Conservation (phyloP, 1,140 invertebrate genomes). For the Asbolus verrucosus region DNA sequence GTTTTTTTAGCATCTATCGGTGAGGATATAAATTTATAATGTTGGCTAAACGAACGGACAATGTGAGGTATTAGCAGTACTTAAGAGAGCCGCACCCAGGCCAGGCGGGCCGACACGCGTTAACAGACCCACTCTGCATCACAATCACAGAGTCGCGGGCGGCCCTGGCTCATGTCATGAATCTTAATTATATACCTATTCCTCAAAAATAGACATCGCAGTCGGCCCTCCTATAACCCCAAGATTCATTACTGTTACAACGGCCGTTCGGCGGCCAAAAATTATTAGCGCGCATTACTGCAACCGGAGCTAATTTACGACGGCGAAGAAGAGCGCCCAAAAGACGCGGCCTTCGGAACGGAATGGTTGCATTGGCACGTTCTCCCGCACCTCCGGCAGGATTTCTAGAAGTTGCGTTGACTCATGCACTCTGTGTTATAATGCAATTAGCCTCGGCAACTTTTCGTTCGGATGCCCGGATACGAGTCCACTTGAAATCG, state of each 20-base stretch:
- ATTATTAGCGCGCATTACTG: constrained; percentile 17
- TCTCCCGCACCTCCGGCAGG: constrained; percentile 36
- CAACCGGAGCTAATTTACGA: too few relatives aligned
- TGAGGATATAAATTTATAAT: constrained; percentile 52
- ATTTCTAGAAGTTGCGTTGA: constrained; percentile 29
- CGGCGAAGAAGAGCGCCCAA: too few relatives aligned
- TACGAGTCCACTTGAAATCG: too few relatives aligned
- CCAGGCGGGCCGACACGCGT: constrained; percentile 58
- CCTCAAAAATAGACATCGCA: constrained; percentile 44
- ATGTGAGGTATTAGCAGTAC: constrained; percentile 57
- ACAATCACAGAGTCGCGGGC: constrained; percentile 55
- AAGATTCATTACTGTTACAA: constrained; percentile 36
- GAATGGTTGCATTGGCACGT: constrained; percentile 34
- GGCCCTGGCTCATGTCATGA: constrained; percentile 49
- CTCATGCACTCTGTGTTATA: too few relatives aligned
- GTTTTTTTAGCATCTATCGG: background rate
- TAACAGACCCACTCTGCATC: constrained; percentile 56
- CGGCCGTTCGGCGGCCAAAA: constrained; percentile 24
- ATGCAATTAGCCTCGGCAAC: too few relatives aligned
- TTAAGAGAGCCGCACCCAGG: constrained; percentile 56
- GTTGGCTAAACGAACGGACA: constrained; percentile 51
- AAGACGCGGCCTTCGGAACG: too few relatives aligned
- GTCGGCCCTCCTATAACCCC: constrained; percentile 24
- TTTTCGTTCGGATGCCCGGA: too few relatives aligned
- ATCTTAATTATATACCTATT: constrained; percentile 47